Percentiles rank a stretch among this genome's conserved stretches.
These are phyloP conservation scores for Actinernus sp. DNA, from an alignment of 92 coral and sea anemone species.

Conservation along the genomic window DNA sequence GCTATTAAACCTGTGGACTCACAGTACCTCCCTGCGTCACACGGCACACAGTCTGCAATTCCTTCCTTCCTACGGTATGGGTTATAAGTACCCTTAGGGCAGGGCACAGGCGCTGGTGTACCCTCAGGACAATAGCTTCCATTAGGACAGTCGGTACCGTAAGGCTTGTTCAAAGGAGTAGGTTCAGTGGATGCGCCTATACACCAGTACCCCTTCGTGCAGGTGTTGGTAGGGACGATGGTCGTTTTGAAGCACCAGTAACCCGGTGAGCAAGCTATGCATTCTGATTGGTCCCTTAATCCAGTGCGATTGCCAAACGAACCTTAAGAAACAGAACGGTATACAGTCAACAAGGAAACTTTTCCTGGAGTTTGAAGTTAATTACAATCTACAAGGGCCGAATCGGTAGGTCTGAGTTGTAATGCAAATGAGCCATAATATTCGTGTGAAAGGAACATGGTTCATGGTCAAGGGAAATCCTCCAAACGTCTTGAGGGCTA, in stretches of 20 bases:
- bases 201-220: slow-evolving; percentile 95
- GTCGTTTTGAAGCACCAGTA: slow-evolving; percentile 73
- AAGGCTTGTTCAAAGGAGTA: slow-evolving; percentile 71
- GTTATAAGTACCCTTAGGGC: slow-evolving; percentile 92
- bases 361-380: background rate
- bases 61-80: slow-evolving; percentile 82
- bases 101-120: slow-evolving; percentile 83
- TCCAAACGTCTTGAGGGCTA: background rate
- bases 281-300: slow-evolving; percentile 71
- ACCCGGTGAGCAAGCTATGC: slow-evolving; percentile 90
- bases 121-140: slow-evolving; percentile 99
- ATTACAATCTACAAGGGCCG: background rate
- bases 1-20: slow-evolving; percentile 71
- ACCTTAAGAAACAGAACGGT: no score
- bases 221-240: slow-evolving; percentile 65
- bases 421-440: background rate
- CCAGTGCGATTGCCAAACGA: slow-evolving; percentile 86
- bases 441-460: background rate
- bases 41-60: slow-evolving; percentile 78
- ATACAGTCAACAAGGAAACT: background rate
- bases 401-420: background rate
- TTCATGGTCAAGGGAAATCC: no score
- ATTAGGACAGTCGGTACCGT: slow-evolving; percentile 91
- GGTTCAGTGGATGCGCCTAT: slow-evolving; percentile 75
- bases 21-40: slow-evolving; percentile 98